Evolutionary conservation across 2,113 vertebrate genomes (phyloP).

Genomic region (Psettodes erumei): DNA sequence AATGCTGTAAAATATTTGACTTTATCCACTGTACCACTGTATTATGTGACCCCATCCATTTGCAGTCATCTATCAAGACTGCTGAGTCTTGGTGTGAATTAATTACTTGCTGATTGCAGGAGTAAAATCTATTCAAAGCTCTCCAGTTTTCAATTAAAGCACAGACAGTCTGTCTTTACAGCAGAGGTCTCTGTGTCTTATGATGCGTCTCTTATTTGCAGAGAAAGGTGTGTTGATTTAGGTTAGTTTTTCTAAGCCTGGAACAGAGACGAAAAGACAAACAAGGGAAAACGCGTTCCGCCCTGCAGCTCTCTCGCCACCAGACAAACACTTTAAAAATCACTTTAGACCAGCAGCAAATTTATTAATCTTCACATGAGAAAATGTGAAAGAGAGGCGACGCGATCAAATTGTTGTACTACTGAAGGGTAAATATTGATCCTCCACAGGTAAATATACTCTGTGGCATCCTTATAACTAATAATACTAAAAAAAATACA

Average conservation of each 20-base stretch:
- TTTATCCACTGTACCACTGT: not conserved
- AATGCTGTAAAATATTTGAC: not conserved
- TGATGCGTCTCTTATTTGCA: constrained; percentile 37
- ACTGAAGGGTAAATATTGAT: not conserved
- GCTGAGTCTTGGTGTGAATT: constrained; percentile 32
- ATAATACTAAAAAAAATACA: too few species aligned
- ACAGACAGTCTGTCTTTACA: constrained; percentile 16
- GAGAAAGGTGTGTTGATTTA: constrained; percentile 5
- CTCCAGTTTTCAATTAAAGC: constrained; percentile 37
- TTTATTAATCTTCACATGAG: not conserved
- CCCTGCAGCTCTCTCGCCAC: not conserved
- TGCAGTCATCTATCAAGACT: constrained; percentile 7
- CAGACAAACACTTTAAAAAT: constrained; percentile 32
- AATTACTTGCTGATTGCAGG: constrained; percentile 54
- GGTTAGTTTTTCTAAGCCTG: not conserved
- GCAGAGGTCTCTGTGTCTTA: constrained; percentile 31
- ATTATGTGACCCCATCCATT: not conserved
- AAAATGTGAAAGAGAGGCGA: not conserved
- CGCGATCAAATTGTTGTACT: not conserved
- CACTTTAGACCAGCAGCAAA: not conserved
- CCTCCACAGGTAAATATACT: not conserved
- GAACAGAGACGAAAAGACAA: constrained; percentile 22
- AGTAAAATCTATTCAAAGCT: constrained; percentile 47
- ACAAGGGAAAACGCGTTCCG: constrained; percentile 4
- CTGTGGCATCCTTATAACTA: too few species aligned